These are phyloP conservation scores for Cryptocephalus primarius DNA, from an alignment of 2,888 invertebrate genomes.

Conservation along the genomic window DNA sequence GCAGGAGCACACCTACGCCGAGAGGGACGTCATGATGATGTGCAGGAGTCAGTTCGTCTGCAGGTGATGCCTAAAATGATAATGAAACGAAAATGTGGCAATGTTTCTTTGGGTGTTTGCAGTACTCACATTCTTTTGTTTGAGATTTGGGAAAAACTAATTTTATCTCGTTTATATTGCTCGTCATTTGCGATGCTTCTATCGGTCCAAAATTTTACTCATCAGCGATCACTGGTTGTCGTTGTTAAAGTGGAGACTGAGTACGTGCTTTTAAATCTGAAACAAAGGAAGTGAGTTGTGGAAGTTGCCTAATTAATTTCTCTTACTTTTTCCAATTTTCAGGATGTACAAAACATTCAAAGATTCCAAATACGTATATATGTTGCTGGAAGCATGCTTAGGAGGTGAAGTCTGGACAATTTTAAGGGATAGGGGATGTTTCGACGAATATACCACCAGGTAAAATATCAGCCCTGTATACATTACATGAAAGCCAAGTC, in stretches of 20 bases:
- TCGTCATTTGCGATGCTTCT: no score
- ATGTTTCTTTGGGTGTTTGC: no score
- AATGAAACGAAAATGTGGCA: not conserved
- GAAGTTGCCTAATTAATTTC: no score
- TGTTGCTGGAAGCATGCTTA: conserved; percentile 60
- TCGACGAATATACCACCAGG: conserved; percentile 50
- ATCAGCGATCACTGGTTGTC: no score
- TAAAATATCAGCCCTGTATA: not conserved
- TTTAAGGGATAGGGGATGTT: conserved; percentile 51
- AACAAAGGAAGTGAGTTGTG: no score
- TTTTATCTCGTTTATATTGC: no score
- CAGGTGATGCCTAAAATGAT: conserved; percentile 40
- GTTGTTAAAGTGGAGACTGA: no score
- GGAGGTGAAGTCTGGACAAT: conserved; percentile 67
- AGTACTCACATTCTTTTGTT: no score
- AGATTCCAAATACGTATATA: conserved; percentile 60
- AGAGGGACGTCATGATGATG: conserved; percentile 57
- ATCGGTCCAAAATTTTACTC: no score
- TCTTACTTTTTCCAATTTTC: no score
- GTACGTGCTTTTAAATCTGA: no score
- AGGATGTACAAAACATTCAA: conserved; percentile 57
- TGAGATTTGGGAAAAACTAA: no score
- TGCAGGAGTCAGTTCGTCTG: conserved; percentile 63
- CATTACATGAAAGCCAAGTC: not conserved
- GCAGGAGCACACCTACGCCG: conserved; percentile 61